Percentiles rank a stretch among this genome's conserved stretches.
Conservation (phyloP, 35 echinoderm and acorn worm genomes). For the Stichopus chloronotus region DNA sequence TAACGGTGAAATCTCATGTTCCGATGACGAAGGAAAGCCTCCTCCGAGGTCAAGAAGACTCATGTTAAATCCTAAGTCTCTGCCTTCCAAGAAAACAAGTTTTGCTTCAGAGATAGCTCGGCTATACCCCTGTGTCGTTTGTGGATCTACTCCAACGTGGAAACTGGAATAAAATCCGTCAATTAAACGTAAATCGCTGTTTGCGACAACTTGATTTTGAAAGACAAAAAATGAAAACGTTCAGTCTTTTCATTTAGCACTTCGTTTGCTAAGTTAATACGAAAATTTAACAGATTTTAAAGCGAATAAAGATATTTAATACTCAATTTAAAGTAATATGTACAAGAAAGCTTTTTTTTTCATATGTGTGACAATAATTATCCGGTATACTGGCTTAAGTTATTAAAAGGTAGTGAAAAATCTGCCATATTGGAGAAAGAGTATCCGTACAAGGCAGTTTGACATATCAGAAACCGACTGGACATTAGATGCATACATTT, state of each 20-base stretch:
- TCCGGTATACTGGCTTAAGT: no score
- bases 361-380: no score
- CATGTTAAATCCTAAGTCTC: constrained; percentile 38
- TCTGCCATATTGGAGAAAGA: not conserved
- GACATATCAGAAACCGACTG: not conserved
- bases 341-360: no score
- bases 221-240: no score
- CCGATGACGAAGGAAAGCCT: not conserved
- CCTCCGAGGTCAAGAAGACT: constrained; percentile 31
- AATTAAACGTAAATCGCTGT: not conserved
- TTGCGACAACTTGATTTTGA: no score
- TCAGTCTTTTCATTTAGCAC: no score
- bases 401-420: no score
- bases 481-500: not conserved
- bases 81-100: not conserved
- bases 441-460: not conserved
- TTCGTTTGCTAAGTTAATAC: no score
- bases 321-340: no score
- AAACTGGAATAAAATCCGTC: constrained; percentile 5
- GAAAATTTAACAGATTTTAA: no score
- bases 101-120: not conserved
- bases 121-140: not conserved
- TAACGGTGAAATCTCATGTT: not conserved
- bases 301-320: no score
- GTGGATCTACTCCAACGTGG: not conserved